phyloP scores from a whole-genome alignment of 2,797 vertebrate species.

The Sebastes flavidus region DNA sequence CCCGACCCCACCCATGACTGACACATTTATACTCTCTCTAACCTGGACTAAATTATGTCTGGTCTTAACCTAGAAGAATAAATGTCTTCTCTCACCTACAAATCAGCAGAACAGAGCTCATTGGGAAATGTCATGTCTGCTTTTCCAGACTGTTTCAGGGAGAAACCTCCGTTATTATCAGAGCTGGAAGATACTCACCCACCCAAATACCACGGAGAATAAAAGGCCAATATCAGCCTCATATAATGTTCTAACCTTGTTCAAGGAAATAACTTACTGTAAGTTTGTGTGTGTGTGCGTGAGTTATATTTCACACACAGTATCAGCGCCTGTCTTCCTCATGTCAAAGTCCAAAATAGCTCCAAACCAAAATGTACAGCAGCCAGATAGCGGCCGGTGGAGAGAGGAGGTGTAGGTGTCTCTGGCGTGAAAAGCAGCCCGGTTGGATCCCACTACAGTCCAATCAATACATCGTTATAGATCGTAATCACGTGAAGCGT shows the following conservation, averaged over 20 bases:
- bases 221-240: slow-evolving; percentile 19
- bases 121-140: slow-evolving; percentile 12
- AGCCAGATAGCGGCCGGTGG: slow-evolving; percentile 46
- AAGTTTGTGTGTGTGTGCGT: background rate
- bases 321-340: slow-evolving; percentile 9
- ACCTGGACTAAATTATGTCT: background rate
- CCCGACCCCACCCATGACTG: background rate
- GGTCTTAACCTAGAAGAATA: background rate
- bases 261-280: slow-evolving; percentile 2
- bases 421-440: slow-evolving; percentile 54
- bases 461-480: slow-evolving; percentile 86
- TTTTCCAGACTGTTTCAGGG: background rate
- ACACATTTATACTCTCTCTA: background rate
- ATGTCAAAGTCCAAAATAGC: slow-evolving; percentile 57
- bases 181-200: slow-evolving; percentile 3
- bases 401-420: slow-evolving; percentile 62
- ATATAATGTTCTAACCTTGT: background rate
- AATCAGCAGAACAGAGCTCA: background rate
- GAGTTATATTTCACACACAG: slow-evolving; percentile 9
- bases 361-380: slow-evolving; percentile 67
- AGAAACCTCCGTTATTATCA: background rate
- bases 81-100: background rate
- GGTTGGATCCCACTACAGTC: slow-evolving; percentile 74
- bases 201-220: slow-evolving; percentile 1
- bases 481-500: slow-evolving; percentile 85